Base-by-base conservation (phyloP, 2,888 invertebrate genomes). In the Drosophila rubida region DNA sequence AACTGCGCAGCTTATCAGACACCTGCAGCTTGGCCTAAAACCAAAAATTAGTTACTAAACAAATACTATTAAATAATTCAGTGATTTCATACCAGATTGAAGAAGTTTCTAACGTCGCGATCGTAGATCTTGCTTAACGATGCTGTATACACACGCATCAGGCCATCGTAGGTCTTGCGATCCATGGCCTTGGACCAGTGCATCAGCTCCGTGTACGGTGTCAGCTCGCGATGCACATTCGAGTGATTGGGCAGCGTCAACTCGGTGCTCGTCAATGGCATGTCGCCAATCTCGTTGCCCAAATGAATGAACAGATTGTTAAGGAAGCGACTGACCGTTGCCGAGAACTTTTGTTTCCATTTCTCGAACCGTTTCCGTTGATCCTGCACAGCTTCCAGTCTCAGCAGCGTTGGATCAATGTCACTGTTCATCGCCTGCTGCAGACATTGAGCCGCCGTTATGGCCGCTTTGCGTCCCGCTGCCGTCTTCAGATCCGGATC, bases 301-400 rank as follows among this genome's bases (percentile, higher is more conserved):
- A 98, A 95, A 92, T 99, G 98, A 87, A 98, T 97, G 81, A 99
- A 97, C 53, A 97, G 93, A 93, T 99, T 98, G 91, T 98, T 98
- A 51, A 99, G 93, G 91, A 99, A 98, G 16, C 98, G 94, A 66
- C 96, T 96, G 55, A 99, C 94, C 44, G 96, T 95, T 59, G 95
- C 94, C 0, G 97, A 96, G 91, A 97, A 97, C 90, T 95, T 95
- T 35, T 94, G 94, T 88, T 95, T 95, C 87, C 96, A 94, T 88
- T 95, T 96, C 70, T 96, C 95, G 75, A 97, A 95, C 44, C 95
- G 94, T 85, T 95, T 94, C 80, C 94, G 94, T 90, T 97, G 97
- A 90, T 97, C 97, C 87, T 95, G 95, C 0, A 96, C 96, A 11
- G 97, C 96, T 44, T 94, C 94, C 91, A 97, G 92, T 19, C 94